A percentile compares a stretch with the other conserved stretches of the same genome.
phyloP scores from a whole-genome alignment of 2,888 invertebrate genomes.

The Troides helena region DNA sequence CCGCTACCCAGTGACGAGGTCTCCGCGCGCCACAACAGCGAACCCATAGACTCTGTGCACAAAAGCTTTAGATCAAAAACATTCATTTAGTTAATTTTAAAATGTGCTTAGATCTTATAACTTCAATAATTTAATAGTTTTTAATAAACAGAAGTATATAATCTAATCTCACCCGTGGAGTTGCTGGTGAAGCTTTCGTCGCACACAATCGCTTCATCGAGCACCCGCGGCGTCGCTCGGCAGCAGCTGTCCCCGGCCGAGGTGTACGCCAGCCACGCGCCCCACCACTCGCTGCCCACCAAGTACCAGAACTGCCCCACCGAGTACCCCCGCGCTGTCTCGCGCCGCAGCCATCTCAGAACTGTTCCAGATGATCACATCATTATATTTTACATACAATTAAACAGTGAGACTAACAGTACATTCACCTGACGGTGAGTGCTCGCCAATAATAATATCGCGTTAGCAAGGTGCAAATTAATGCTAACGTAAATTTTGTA shows the following conservation, averaged over 20 bases:
- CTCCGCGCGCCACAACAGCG: conserved; percentile 79
- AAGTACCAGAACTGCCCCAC: conserved; percentile 95
- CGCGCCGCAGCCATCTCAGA: conserved; percentile 90
- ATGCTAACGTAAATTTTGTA: too few species aligned
- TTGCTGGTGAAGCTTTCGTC: conserved; percentile 86
- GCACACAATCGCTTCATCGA: conserved; percentile 79
- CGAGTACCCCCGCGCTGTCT: conserved; percentile 86
- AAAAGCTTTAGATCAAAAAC: too few species aligned
- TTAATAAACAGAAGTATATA: too few species aligned
- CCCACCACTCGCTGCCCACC: conserved; percentile 93
- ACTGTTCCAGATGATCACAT: conserved; percentile 58
- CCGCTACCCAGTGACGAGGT: conserved; percentile 70
- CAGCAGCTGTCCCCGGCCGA: conserved; percentile 56
- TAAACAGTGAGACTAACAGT: too few species aligned
- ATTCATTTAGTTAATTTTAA: too few species aligned
- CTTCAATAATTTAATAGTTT: too few species aligned
- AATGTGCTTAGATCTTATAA: too few species aligned
- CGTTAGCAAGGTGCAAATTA: too few species aligned
- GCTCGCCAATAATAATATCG: too few species aligned
- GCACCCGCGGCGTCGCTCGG: conserved; percentile 51
- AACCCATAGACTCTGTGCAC: conserved; percentile 82
- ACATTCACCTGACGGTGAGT: too few species aligned
- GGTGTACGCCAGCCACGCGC: conserved; percentile 87
- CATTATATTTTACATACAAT: background rate
- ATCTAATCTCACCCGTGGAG: conserved; percentile 62